Percentiles rank a stretch among this genome's conserved stretches.
These are phyloP conservation scores for Sisyra nigra DNA, from an alignment of 2,888 invertebrate genomes.

Conservation along the genomic window DNA sequence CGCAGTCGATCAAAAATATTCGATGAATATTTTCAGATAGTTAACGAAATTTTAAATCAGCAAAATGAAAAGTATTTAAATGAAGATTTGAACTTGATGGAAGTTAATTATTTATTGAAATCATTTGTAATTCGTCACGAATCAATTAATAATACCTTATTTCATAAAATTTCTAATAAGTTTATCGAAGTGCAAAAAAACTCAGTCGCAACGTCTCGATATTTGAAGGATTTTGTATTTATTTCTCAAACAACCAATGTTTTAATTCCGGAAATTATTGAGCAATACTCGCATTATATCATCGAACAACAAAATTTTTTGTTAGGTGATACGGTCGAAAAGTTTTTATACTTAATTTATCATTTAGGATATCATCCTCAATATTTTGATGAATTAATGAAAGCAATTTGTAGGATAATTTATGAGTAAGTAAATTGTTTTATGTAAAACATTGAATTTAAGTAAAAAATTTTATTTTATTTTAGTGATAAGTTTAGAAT, in stretches of 20 bases:
- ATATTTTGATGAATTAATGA: constrained; percentile 23
- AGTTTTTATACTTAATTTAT: constrained; percentile 31
- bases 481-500: constrained; percentile 36
- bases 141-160: constrained; percentile 22
- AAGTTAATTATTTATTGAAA: constrained; percentile 17
- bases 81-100: constrained; percentile 11
- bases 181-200: constrained; percentile 20
- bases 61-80: constrained; percentile 22
- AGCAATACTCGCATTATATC: constrained; percentile 30
- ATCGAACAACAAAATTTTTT: constrained; percentile 25
- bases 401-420: constrained; percentile 25
- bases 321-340: constrained; percentile 33
- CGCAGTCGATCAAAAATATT: constrained; percentile 4
- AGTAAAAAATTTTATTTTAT: constrained; percentile 11
- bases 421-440: constrained; percentile 26
- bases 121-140: constrained; percentile 19
- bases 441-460: not conserved
- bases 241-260: constrained; percentile 26
- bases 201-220: constrained; percentile 26
- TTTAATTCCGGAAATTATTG: constrained; percentile 29
- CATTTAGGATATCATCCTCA: constrained; percentile 32
- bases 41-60: constrained; percentile 18
- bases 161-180: constrained; percentile 22
- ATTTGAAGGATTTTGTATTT: constrained; percentile 27
- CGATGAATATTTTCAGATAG: not conserved